phyloP scores from a whole-genome alignment of 2,888 invertebrate species.

The Carcina quercana region DNA sequence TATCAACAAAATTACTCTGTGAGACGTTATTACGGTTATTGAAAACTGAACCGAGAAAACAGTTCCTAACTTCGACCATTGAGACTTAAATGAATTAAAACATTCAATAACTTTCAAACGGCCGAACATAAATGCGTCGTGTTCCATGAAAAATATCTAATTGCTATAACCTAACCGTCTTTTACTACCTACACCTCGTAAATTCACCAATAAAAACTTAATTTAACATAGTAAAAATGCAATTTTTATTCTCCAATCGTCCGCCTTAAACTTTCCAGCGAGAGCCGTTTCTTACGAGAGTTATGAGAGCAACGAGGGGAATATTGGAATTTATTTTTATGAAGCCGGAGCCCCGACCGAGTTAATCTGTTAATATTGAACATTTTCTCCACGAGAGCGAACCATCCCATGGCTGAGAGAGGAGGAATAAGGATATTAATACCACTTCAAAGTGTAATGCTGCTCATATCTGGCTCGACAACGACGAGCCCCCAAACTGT shows the following conservation, averaged over 20 bases:
- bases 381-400: slow-evolving; percentile 50
- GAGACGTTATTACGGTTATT: too few relatives aligned
- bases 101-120: slow-evolving; percentile 18
- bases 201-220: slow-evolving; percentile 60
- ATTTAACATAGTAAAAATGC: slow-evolving; percentile 61
- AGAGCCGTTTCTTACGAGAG: slow-evolving; percentile 56
- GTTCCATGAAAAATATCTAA: slow-evolving; percentile 25
- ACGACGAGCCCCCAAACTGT: too few relatives aligned
- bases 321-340: slow-evolving; percentile 66
- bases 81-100: slow-evolving; percentile 11
- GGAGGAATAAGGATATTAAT: slow-evolving; percentile 13
- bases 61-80: slow-evolving; percentile 7
- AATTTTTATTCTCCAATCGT: slow-evolving; percentile 64
- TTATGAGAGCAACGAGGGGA: slow-evolving; percentile 61
- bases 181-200: slow-evolving; percentile 33
- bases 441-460: slow-evolving; percentile 3
- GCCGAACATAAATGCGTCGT: slow-evolving; percentile 18
- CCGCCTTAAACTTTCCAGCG: slow-evolving; percentile 60
- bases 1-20: too few relatives aligned
- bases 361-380: slow-evolving; percentile 68
- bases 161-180: slow-evolving; percentile 18
- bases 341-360: slow-evolving; percentile 53
- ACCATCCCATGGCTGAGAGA: slow-evolving; percentile 29
- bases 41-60: slow-evolving; percentile 3
- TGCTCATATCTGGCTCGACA: too few relatives aligned